Evolutionary conservation across 2,797 vertebrate species (phyloP).

Genomic region (Lindbergichthys nudifrons): DNA sequence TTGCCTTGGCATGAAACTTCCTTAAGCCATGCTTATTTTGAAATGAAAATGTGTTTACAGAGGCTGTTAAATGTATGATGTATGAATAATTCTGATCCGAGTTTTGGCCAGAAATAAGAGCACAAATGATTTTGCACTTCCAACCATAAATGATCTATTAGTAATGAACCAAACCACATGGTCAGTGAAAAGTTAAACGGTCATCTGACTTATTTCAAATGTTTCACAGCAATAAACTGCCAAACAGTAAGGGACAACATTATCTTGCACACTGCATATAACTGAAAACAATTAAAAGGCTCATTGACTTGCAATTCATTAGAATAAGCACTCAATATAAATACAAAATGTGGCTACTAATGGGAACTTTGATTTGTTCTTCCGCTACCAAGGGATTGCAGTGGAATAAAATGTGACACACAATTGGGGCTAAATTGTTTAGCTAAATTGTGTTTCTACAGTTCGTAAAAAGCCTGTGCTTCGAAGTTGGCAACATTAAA

Average conservation of each 20-base stretch:
- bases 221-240: constrained; percentile 19
- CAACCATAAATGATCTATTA: neutral
- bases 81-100: constrained; percentile 18
- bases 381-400: constrained; percentile 12
- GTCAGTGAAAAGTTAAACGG: constrained; percentile 10
- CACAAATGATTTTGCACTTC: constrained; percentile 14
- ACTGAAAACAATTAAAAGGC: constrained; percentile 67
- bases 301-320: constrained; percentile 66
- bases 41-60: constrained; percentile 35
- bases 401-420: constrained; percentile 36
- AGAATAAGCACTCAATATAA: constrained; percentile 57
- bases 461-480: constrained; percentile 31
- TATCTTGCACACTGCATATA: constrained; percentile 33
- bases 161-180: constrained; percentile 2
- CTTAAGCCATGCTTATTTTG: constrained; percentile 24
- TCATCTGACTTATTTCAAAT: constrained; percentile 13
- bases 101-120: constrained; percentile 20
- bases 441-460: constrained; percentile 51
- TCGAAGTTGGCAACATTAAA: constrained; percentile 54
- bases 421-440: constrained; percentile 58
- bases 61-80: constrained; percentile 25
- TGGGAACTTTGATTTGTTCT: constrained; percentile 20
- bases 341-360: constrained; percentile 48
- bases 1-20: constrained; percentile 21
- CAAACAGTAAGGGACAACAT: constrained; percentile 25